phyloP scores from a whole-genome alignment of 2,888 invertebrate species.

The Nomada ferruginata region DNA sequence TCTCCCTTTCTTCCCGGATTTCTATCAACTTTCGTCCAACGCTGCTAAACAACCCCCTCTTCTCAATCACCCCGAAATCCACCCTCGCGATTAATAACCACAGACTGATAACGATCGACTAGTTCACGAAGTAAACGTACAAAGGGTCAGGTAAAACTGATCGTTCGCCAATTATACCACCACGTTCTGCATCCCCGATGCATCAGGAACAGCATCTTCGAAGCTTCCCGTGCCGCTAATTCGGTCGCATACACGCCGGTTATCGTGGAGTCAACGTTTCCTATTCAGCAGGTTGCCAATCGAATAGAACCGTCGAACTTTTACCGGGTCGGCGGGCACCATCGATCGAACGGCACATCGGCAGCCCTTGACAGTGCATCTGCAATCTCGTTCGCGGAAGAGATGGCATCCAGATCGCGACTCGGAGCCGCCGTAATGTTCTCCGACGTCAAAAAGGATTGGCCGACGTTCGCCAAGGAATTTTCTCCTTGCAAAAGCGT shows the following conservation, averaged over 20 bases:
- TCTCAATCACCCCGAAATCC: neutral
- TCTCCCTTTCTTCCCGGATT: neutral
- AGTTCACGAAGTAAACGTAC: neutral
- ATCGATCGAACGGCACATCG: conserved; percentile 29
- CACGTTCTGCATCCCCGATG: conserved; percentile 6
- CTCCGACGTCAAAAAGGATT: conserved; percentile 32
- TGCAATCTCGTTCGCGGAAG: conserved; percentile 32
- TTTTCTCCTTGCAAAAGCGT: conserved; percentile 25
- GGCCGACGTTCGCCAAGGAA: conserved; percentile 25
- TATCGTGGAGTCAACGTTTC: neutral
- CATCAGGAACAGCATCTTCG: neutral
- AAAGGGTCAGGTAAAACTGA: neutral
- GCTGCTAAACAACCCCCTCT: neutral
- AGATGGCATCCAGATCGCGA: conserved; percentile 54
- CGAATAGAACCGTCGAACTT: conserved; percentile 34
- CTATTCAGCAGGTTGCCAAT: conserved; percentile 8
- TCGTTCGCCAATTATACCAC: neutral
- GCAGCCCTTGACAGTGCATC: conserved; percentile 37
- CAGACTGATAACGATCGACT: conserved; percentile 12
- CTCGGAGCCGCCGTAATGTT: conserved; percentile 27
- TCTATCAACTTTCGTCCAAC: conserved; percentile 3
- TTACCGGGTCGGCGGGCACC: conserved; percentile 7
- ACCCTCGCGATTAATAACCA: neutral
- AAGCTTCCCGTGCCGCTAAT: neutral
- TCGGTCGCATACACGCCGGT: neutral